These are phyloP conservation scores for Leptinotarsa rubiginosa DNA, from an alignment of 2,888 invertebrate species.

Conservation along the genomic window DNA sequence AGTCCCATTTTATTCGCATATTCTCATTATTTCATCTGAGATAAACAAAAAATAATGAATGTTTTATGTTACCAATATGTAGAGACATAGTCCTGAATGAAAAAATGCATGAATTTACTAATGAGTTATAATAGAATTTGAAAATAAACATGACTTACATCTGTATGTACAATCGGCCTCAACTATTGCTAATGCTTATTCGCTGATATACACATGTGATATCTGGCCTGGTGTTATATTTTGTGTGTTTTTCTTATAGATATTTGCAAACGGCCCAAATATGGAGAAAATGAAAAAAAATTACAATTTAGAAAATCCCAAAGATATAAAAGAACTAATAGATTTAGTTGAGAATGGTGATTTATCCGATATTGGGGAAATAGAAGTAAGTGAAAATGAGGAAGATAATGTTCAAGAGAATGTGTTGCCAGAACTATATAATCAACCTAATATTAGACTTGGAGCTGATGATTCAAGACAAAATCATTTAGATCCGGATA, in stretches of 20 bases:
- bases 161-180: constrained; percentile 16
- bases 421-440: constrained; percentile 5
- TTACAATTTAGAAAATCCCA: constrained; percentile 7
- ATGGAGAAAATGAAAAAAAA: neutral
- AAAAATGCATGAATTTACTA: constrained; percentile 9
- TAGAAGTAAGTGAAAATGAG: constrained; percentile 15
- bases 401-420: constrained; percentile 9
- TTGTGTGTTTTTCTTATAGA: constrained; percentile 9
- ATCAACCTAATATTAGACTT: neutral
- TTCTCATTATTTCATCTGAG: constrained; percentile 2
- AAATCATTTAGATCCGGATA: constrained; percentile 8
- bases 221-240: constrained; percentile 1
- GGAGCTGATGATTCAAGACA: constrained; percentile 6
- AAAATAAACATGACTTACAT: constrained; percentile 12
- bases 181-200: neutral
- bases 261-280: neutral
- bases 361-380: constrained; percentile 21
- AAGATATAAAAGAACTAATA: constrained; percentile 18
- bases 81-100: constrained; percentile 8
- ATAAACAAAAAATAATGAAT: constrained; percentile 1
- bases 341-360: constrained; percentile 11
- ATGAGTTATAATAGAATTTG: neutral
- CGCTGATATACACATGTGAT: constrained; percentile 2
- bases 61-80: constrained; percentile 10
- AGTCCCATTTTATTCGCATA: constrained; percentile 11